Evolutionary conservation across 2,113 vertebrate genomes (phyloP), one percentile per base, ranked within the genome.

Genomic region (Rhinopomastus cyanomelas): DNA sequence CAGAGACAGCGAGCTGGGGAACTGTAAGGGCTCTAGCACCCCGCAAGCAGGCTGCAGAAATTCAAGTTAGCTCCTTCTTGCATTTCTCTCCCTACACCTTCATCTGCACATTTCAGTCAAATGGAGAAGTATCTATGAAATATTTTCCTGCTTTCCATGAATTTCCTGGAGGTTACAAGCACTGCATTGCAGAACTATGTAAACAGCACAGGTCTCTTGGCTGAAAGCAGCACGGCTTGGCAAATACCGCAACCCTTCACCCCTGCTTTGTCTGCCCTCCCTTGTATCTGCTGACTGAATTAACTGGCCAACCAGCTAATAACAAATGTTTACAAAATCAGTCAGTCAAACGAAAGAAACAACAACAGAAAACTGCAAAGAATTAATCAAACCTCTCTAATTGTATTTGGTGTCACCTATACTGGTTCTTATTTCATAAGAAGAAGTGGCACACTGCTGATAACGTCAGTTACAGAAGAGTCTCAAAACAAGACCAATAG

Each of bases 381-480:
- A 77, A n/a, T 74, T 55, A 36, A 64, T 42, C 39, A 42, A 42
- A 12, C 39, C 39, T 22, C 22, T 29, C 17, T 5, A 32, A 57
- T 83, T 46, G 2, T n/a, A n/a, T n/a, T n/a, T n/a, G n/a, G n/a
- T n/a, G 10, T 36, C 3, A 15, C 2, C 0, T 12, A 1, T 12
- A 13, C 5, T 36, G 1, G 18, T 6, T 84, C n/a, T 60, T 69
- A 42, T 12, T 60, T 32, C 52, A 4, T 25, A 60, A 78, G 8
- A 78, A 65, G 83, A 93, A 64, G 11, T 19, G 91, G 44, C 30
- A 44, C 4, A 11, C n/a, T 21, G 29, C 9, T 37, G n/a, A 39
- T 18, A 27, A 29, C 9, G 18, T 6, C 36, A 32, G 19, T 26
- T n/a, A 71, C 16, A 25, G 13, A 62, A 71, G 9, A 13, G n/a